phyloP scores from a whole-genome alignment of 2,888 invertebrate species.

The Choreutis nemorana region DNA sequence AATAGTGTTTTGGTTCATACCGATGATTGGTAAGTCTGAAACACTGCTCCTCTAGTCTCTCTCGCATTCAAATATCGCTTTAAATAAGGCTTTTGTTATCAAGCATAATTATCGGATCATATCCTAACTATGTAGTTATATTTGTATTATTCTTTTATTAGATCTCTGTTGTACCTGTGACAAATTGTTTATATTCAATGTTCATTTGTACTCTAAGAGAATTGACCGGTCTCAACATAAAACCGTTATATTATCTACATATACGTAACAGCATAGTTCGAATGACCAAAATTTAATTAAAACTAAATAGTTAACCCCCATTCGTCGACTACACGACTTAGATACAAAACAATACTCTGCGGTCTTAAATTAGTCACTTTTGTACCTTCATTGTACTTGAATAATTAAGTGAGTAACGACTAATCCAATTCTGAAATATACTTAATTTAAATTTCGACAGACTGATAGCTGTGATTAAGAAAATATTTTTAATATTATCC shows the following conservation, averaged over 20 bases:
- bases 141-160: conserved; percentile 64
- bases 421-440: conserved; percentile 64
- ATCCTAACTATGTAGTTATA: conserved; percentile 63
- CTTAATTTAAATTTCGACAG: conserved; percentile 68
- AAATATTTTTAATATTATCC: conserved; percentile 67
- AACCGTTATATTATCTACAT: conserved; percentile 35
- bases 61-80: conserved; percentile 55
- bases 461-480: conserved; percentile 68
- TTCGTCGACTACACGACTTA: conserved; percentile 32
- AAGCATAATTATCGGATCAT: conserved; percentile 61
- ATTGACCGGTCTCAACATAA: conserved; percentile 41
- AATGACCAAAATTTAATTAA: conserved; percentile 36
- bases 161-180: conserved; percentile 67
- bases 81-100: conserved; percentile 46
- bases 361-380: conserved; percentile 62
- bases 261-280: conserved; percentile 45
- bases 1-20: no score
- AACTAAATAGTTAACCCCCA: conserved; percentile 27
- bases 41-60: conserved; percentile 62
- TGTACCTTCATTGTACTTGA: conserved; percentile 61
- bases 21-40: no score
- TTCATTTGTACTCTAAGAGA: conserved; percentile 52
- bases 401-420: conserved; percentile 53
- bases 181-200: conserved; percentile 54
- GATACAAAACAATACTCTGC: conserved; percentile 58